Conservation (phyloP, 2,888 invertebrate species). For the Apantesis nais region DNA sequence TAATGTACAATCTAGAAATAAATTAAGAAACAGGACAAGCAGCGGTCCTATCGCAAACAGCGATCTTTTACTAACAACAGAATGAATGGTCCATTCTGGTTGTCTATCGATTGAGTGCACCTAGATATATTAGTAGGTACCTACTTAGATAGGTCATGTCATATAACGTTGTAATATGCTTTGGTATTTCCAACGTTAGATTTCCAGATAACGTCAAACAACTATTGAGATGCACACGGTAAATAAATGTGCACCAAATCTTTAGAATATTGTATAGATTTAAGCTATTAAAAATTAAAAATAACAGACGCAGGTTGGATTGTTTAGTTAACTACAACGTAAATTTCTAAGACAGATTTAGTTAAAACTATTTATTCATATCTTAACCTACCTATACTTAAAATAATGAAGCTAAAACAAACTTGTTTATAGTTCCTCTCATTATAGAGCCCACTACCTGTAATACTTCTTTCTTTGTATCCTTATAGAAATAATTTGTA, state of each 20-base stretch:
- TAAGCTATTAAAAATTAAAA: neutral
- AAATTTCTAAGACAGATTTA: too few relatives aligned
- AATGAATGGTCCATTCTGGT: neutral
- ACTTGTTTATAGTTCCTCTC: conserved; percentile 16
- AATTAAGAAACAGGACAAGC: too few relatives aligned
- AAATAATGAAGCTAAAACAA: neutral
- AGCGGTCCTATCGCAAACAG: neutral
- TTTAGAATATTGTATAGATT: neutral
- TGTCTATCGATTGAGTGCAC: too few relatives aligned
- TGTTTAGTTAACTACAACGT: too few relatives aligned
- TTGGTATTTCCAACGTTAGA: neutral
- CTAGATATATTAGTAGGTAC: neutral
- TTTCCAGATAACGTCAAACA: neutral
- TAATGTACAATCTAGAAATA: neutral
- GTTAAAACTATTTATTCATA: neutral
- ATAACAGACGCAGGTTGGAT: too few relatives aligned
- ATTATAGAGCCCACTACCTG: conserved; percentile 26
- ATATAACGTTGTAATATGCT: neutral
- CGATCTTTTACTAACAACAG: neutral
- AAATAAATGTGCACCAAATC: neutral
- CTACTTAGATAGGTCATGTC: neutral
- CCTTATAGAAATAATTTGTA: conserved; percentile 60
- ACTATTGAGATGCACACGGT: neutral
- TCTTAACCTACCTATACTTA: neutral
- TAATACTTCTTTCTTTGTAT: conserved; percentile 43